phyloP scores from a whole-genome alignment of 2,113 vertebrate genomes.

The Ceyx margarethae region DNA sequence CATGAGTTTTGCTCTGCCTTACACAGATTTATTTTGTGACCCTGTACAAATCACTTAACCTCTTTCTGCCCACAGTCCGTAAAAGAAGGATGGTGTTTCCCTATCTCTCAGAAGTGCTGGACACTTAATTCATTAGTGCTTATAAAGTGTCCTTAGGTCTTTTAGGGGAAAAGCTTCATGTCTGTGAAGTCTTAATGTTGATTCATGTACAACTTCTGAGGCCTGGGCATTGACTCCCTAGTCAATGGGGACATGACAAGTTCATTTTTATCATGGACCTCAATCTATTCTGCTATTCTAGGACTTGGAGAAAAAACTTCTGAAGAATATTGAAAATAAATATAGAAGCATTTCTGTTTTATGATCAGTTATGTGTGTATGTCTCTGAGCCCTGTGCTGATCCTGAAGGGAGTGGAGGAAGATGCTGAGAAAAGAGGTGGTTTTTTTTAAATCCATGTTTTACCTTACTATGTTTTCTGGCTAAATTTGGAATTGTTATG shows the following conservation, averaged over 20 bases:
- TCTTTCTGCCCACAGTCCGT: constrained; percentile 5
- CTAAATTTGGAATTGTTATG: neutral
- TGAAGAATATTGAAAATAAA: neutral
- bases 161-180: neutral
- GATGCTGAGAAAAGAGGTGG: neutral
- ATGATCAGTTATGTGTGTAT: neutral
- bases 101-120: neutral
- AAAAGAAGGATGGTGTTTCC: constrained; percentile 33
- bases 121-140: constrained; percentile 52
- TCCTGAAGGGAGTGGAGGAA: neutral
- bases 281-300: neutral
- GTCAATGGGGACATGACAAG: neutral
- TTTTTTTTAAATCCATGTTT: neutral
- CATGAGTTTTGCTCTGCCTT: constrained; percentile 21
- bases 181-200: neutral
- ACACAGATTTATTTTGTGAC: constrained; percentile 58
- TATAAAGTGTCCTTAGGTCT: constrained; percentile 24
- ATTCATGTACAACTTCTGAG: constrained; percentile 14
- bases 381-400: neutral
- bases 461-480: neutral
- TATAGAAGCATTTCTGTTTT: neutral
- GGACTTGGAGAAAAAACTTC: neutral
- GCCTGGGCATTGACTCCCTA: neutral
- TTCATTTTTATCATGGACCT: neutral
- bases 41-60: constrained; percentile 55